Evolutionary conservation across 2,888 invertebrate genomes (phyloP), one percentile per base, ranked within the genome.

Genomic region (Stenodera caucasica): DNA sequence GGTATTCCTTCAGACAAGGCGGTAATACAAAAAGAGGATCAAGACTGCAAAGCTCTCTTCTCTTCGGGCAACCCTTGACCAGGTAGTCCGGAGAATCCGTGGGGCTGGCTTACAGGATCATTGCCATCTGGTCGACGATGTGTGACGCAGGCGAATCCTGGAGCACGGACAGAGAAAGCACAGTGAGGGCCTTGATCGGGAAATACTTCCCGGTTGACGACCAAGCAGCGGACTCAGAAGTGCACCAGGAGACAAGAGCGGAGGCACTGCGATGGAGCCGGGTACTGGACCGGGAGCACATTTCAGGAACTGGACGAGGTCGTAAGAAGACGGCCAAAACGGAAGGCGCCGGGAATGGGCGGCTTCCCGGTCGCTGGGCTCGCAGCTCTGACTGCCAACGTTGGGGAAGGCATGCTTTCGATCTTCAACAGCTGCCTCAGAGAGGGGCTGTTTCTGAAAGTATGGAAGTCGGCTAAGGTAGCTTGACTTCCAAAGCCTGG

Each of bases 401-500:
- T 32, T 11, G 58, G 53, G 45, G 32, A 14, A 0, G 23, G 37
- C 9, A 35, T 67, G 21, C 58, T 64, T 6, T 15, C 15, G n/a
- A 53, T 65, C 21, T 62, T 60, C 29, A 67, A 66, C 45, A 8
- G 50, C 5, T 69, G 67, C 55, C 58, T 70, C 33, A 53, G 30
- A 40, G 64, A 65, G 33, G 67, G 67, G 12, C 30, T 45, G 14
- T 70, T 71, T 40, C 61, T 60, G 5, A 49, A 15, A 9, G 29
- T 58, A 11, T 70, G 68, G 67, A 69, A 70, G 53, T 21, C 9
- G n/a, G 67, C 65, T 15, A 33, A 52, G 26, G 55, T 69, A 7
- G 67, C 64, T 11, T 65, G 68, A 57, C 52, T 72, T 2, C 64
- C 65, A n/a, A 72, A 72, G 52, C 57, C 62, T 2, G 29, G 45